phyloP scores from a whole-genome alignment of 2,888 invertebrate genomes.

The Helobdella robusta region DNA sequence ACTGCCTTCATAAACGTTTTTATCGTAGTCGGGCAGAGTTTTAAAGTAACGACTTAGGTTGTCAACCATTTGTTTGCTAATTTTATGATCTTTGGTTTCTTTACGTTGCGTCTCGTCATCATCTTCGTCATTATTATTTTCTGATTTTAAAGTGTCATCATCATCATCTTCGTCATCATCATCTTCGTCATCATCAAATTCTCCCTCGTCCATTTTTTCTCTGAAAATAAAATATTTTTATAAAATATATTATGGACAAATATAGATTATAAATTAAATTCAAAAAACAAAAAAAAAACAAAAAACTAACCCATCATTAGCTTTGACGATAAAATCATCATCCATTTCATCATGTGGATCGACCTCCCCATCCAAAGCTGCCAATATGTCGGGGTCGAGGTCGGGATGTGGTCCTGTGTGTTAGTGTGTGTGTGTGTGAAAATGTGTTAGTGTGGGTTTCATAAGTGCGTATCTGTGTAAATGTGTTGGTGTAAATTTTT shows the following conservation, averaged over 20 bases:
- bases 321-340: slow-evolving; percentile 80
- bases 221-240: not conserved
- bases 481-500: not conserved
- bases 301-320: slow-evolving; percentile 54
- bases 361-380: slow-evolving; percentile 84
- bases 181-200: too few species aligned
- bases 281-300: not conserved
- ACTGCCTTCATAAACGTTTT: not conserved
- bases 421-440: too few species aligned
- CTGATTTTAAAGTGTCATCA: not conserved
- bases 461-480: too few species aligned
- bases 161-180: too few species aligned
- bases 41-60: not conserved
- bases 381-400: slow-evolving; percentile 82
- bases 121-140: not conserved
- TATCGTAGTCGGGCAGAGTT: not conserved
- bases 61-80: not conserved
- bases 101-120: not conserved
- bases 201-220: too few species aligned
- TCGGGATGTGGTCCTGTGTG: slow-evolving; percentile 51
- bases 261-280: not conserved
- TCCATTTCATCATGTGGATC: slow-evolving; percentile 76
- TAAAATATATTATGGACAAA: not conserved
- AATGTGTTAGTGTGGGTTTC: too few species aligned
- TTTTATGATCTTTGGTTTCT: not conserved